These are phyloP conservation scores for Siniperca knerii DNA, from an alignment of 2,113 vertebrate species.

Conservation along the genomic window DNA sequence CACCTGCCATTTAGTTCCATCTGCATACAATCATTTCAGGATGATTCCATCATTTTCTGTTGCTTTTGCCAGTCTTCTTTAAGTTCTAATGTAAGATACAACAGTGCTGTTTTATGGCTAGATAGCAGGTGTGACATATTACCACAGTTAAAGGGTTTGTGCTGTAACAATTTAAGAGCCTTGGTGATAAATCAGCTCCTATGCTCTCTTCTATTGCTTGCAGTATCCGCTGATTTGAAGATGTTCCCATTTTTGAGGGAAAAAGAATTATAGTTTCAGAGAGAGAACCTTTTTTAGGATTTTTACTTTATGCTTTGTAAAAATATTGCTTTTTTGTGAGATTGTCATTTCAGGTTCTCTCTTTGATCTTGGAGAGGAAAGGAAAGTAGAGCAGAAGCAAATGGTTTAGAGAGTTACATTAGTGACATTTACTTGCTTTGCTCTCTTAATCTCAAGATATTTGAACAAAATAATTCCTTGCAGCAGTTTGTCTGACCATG, in stretches of 20 bases:
- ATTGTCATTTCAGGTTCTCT: slow-evolving; percentile 16
- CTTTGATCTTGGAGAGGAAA: slow-evolving; percentile 9
- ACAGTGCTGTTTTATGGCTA: slow-evolving; percentile 8
- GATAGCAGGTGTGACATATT: slow-evolving; percentile 36
- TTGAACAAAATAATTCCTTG: slow-evolving; percentile 10
- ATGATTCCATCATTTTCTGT: slow-evolving; percentile 22
- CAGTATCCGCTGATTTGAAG: background rate
- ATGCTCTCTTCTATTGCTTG: slow-evolving; percentile 5
- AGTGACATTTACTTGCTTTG: slow-evolving; percentile 15
- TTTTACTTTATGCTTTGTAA: slow-evolving; percentile 17
- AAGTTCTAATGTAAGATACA: slow-evolving; percentile 28
- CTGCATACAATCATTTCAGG: slow-evolving; percentile 25
- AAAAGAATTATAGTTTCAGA: slow-evolving; percentile 4
- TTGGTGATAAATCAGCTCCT: slow-evolving; percentile 34
- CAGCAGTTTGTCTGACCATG: background rate
- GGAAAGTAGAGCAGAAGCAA: background rate
- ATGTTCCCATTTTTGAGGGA: background rate
- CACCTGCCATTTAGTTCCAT: slow-evolving; percentile 27
- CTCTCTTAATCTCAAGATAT: background rate
- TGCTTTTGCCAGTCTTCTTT: slow-evolving; percentile 34
- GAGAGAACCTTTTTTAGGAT: background rate
- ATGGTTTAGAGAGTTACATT: background rate
- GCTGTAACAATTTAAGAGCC: slow-evolving; percentile 34
- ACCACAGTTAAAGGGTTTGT: slow-evolving; percentile 32
- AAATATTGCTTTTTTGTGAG: slow-evolving; percentile 25